phyloP scores from a whole-genome alignment of 2,113 vertebrate species.

The Festucalex cinctus region DNA sequence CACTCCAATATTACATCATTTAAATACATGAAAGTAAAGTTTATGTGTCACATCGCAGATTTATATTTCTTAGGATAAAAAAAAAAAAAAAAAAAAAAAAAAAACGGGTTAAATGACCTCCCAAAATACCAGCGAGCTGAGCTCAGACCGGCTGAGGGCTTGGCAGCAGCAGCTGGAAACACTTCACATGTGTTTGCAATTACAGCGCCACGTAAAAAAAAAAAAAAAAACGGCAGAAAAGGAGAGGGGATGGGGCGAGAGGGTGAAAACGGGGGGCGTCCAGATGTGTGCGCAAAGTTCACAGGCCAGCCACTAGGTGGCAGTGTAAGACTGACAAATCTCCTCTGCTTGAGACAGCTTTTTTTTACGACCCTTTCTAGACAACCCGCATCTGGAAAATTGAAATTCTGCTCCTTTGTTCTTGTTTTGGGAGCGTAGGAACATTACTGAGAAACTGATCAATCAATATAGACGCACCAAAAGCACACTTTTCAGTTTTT shows the following conservation, averaged over 20 bases:
- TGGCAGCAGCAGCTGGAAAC: slow-evolving; percentile 76
- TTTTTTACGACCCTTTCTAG: slow-evolving; percentile 24
- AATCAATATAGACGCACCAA: not conserved
- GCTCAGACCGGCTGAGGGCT: slow-evolving; percentile 53
- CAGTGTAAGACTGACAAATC: slow-evolving; percentile 41
- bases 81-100: not conserved
- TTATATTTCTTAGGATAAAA: slow-evolving; percentile 12
- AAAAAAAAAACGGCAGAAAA: slow-evolving; percentile 25
- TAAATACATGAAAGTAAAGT: slow-evolving; percentile 4
- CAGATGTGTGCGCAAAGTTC: slow-evolving; percentile 45
- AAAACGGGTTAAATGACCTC: not conserved
- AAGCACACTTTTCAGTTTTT: not conserved
- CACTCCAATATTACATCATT: not conserved
- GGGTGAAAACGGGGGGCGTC: slow-evolving; percentile 35
- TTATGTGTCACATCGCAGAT: slow-evolving; percentile 22
- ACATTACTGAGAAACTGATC: not conserved
- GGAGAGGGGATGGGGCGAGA: not conserved
- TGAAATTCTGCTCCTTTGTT: slow-evolving; percentile 14
- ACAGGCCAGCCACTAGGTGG: slow-evolving; percentile 48
- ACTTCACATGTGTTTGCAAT: slow-evolving; percentile 75
- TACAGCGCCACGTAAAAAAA: slow-evolving; percentile 38
- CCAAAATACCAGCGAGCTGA: slow-evolving; percentile 47
- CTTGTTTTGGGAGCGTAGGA: slow-evolving; percentile 20
- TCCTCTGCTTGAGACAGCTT: slow-evolving; percentile 36
- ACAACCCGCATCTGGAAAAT: slow-evolving; percentile 62